Evolutionary conservation across 2,797 vertebrate species (phyloP).

Genomic region (Chloroceryle inda): DNA sequence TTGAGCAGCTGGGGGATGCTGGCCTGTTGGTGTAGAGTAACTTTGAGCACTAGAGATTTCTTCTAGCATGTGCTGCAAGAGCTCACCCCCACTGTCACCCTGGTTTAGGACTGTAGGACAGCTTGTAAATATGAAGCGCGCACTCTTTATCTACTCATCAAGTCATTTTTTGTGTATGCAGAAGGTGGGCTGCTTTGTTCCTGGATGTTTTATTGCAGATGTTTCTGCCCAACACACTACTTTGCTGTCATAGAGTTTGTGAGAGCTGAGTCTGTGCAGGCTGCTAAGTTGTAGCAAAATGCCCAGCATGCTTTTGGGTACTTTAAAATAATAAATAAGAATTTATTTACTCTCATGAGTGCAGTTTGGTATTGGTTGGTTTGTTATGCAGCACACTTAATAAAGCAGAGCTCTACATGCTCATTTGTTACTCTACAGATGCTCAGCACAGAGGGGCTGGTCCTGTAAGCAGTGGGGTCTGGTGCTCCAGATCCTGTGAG

Average conservation of each 20-base stretch:
- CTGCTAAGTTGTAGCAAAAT: constrained; percentile 1
- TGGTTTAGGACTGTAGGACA: neutral
- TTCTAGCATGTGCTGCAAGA: neutral
- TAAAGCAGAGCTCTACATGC: neutral
- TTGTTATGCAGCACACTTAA: neutral
- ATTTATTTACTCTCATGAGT: neutral
- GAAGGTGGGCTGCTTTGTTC: neutral
- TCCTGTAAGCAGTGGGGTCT: neutral
- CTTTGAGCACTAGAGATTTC: neutral
- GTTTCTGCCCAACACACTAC: neutral
- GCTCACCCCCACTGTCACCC: neutral
- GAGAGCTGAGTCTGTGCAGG: neutral
- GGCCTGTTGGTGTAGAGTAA: neutral
- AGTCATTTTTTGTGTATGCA: rapidly evolving
- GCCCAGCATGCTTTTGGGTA: neutral
- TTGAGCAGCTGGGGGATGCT: neutral
- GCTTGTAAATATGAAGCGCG: neutral
- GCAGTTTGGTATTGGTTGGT: neutral
- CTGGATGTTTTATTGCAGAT: neutral
- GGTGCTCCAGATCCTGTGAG: neutral
- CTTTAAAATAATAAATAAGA: constrained; percentile 35
- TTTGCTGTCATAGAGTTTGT: neutral
- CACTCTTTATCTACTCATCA: rapidly evolving
- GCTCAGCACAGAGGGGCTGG: neutral
- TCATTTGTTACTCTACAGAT: neutral